Base-by-base conservation (phyloP, 1,140 invertebrate species). In the Zaprionus davidi region DNA sequence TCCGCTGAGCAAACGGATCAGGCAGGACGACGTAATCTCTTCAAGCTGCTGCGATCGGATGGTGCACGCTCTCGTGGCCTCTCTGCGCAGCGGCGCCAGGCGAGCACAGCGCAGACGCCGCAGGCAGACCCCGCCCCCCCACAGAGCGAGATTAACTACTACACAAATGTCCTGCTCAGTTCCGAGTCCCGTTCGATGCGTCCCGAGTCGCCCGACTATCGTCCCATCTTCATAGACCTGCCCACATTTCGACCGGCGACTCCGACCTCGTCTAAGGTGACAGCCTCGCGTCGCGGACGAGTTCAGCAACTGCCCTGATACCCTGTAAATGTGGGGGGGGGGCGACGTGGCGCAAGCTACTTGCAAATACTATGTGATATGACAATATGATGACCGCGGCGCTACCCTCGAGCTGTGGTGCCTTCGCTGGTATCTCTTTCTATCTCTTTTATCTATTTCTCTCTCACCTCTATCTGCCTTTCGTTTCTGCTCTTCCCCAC, bases 181-280 rank as follows among this genome's bases (percentile, higher is more conserved):
- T 51, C 78, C 2, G 86, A 92, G 46, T 88, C 91, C 28, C 74
- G 91, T 0, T 76, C 91, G 1, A 81, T 92, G 79, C 84, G 82
- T 0, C 91, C 91, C 5, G 91, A 91, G 64, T 63, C 78, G 46
- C 90, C 90, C 28, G 84, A 81, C 28, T 91, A 91, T 65, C 78
- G 80, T 34, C 80, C 85, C 5, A 82, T 92, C 5, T 92, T 91
- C 51, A 84, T 93, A 38, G 90, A 92, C 49, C 57, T 93, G 28
- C 92, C 92, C 49, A 93, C 92, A 5, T 93, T 90, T 56, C 75
- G 82, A 34, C 92, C 92, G 26, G 66, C 73, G 7, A 11, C 22
- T 22, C 64, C 69, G 12, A 11, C 17, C 26, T 22, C 72, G 17
- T 55, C 75, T 31, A 57, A 65, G 71, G 57, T 71, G 55, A 63